Conservation (phyloP, 2,113 vertebrate genomes). For the Apaloderma vittatum region DNA sequence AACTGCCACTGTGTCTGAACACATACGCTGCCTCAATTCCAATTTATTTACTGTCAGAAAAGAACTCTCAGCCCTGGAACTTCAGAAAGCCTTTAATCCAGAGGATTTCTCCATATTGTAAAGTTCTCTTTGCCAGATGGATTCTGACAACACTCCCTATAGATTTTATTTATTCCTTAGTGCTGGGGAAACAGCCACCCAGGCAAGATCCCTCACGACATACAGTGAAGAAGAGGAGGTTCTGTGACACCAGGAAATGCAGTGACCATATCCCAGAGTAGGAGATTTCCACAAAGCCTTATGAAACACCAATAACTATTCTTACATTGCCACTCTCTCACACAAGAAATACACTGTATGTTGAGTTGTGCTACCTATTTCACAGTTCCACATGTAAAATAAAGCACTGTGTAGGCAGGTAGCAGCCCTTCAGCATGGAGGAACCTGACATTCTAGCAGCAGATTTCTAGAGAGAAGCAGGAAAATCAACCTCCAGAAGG, state of each 20-base stretch:
- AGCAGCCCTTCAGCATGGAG: neutral
- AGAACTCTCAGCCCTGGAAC: neutral
- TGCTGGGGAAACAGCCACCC: neutral
- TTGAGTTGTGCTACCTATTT: neutral
- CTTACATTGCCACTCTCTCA: neutral
- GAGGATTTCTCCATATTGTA: neutral
- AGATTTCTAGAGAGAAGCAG: neutral
- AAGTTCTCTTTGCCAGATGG: neutral
- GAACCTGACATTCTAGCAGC: neutral
- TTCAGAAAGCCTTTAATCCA: slow-evolving; percentile 33
- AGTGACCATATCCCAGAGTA: neutral
- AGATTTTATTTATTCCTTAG: neutral
- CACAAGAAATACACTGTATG: neutral
- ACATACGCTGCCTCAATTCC: neutral
- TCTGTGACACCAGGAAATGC: neutral
- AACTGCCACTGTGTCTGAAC: neutral
- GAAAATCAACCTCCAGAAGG: neutral
- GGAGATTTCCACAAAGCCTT: neutral
- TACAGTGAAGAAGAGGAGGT: neutral
- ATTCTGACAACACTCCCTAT: neutral
- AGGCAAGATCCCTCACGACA: neutral
- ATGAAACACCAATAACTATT: neutral
- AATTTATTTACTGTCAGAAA: neutral
- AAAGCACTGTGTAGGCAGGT: neutral
- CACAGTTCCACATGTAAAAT: neutral